These are phyloP conservation scores for Meloidogyne chitwoodi DNA, from an alignment of 1,140 invertebrate genomes.

Conservation along the genomic window DNA sequence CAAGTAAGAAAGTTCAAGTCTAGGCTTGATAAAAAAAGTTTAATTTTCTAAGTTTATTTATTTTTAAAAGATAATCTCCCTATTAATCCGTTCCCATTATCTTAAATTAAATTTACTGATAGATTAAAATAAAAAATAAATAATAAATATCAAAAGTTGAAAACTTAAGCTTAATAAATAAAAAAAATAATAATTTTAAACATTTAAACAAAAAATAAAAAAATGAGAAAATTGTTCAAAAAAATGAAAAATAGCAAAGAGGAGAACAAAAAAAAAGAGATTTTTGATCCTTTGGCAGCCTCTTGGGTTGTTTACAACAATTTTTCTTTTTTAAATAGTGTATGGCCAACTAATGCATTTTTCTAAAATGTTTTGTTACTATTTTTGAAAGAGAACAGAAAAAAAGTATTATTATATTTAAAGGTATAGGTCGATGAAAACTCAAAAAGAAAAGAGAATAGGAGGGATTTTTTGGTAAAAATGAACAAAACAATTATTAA, in stretches of 20 bases:
- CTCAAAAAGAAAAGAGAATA: background rate
- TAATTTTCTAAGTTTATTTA: too few relatives aligned
- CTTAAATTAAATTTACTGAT: too few relatives aligned
- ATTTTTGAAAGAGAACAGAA: background rate
- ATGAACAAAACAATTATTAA: too few relatives aligned
- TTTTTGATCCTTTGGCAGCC: background rate
- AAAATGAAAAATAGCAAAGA: background rate
- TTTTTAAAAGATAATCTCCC: too few relatives aligned
- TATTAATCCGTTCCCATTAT: too few relatives aligned
- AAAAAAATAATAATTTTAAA: background rate
- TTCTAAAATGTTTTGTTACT: background rate
- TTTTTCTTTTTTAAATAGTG: background rate
- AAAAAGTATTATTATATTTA: background rate
- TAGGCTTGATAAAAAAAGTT: too few relatives aligned
- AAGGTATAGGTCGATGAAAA: too few relatives aligned
- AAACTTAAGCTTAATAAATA: background rate
- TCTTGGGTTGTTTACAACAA: background rate
- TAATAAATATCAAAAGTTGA: too few relatives aligned
- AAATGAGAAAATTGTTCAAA: background rate
- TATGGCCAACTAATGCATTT: background rate
- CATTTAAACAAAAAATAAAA: background rate
- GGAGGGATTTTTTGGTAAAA: background rate
- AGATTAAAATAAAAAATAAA: too few relatives aligned
- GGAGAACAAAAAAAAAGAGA: background rate
- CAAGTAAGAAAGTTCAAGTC: too few relatives aligned